Conservation (phyloP, 1,140 invertebrate species). For the Drosophila bifasciata region DNA sequence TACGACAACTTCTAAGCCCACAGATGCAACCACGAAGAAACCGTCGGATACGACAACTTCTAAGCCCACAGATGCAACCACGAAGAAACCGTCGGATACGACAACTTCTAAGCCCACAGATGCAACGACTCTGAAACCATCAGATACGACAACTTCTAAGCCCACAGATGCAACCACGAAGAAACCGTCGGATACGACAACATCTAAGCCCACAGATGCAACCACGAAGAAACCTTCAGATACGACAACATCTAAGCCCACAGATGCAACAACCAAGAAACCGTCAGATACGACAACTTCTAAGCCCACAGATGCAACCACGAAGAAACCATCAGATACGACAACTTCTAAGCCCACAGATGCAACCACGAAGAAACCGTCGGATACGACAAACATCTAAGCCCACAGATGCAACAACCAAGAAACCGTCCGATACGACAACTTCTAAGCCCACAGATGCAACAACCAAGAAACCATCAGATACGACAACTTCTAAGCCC, state of each 20-base stretch:
- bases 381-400: not conserved
- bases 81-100: not conserved
- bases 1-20: not conserved
- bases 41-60: not conserved
- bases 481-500: not conserved
- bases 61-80: not conserved
- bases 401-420: not conserved
- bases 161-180: not conserved
- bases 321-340: not conserved
- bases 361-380: not conserved
- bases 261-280: not conserved
- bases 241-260: not conserved
- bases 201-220: not conserved
- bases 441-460: too few species aligned
- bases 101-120: not conserved
- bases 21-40: not conserved
- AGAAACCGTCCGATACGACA: too few species aligned
- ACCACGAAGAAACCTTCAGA: not conserved
- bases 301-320: slow-evolving; percentile 1
- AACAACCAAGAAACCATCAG: too few species aligned
- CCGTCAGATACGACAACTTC: not conserved
- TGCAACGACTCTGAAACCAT: not conserved
- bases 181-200: not conserved
- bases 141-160: not conserved
- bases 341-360: not conserved